Percentiles rank a stretch among this genome's conserved stretches.
Conservation (phyloP, 37 sponge, comb jelly and placozoan genomes). For the Chondrilla cf. caribensis region DNA sequence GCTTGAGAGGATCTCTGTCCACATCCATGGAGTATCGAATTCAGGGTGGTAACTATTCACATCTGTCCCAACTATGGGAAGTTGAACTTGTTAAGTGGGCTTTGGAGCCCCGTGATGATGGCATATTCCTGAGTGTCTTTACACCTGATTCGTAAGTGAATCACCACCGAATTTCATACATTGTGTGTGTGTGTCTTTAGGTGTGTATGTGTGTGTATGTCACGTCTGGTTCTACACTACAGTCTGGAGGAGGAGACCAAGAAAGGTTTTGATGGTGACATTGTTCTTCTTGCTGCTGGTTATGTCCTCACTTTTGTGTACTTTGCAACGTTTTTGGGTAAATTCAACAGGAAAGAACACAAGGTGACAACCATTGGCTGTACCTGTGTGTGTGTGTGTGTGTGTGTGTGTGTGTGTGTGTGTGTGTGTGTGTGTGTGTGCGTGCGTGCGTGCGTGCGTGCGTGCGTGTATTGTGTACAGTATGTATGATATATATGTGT, state of each 20-base stretch:
- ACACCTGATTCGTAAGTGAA: constrained; percentile 19
- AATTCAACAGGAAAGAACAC: constrained; percentile 1
- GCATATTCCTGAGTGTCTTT: neutral
- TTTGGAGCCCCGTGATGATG: neutral
- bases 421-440: constrained; percentile 12
- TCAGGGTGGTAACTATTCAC: neutral
- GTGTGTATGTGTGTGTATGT: neutral
- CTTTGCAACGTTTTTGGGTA: constrained; percentile 7
- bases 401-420: constrained; percentile 19
- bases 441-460: neutral
- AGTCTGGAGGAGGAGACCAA: constrained; percentile 5
- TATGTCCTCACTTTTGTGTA: constrained; percentile 10
- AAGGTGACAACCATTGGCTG: neutral
- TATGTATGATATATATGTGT: too few relatives aligned
- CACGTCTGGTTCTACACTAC: neutral
- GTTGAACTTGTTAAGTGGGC: neutral
- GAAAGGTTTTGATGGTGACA: constrained; percentile 7
- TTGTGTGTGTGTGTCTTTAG: neutral
- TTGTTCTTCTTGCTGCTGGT: neutral
- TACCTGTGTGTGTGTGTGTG: neutral
- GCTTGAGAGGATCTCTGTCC: neutral
- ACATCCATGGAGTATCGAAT: neutral
- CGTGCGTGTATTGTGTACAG: too few relatives aligned
- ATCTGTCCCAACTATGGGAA: neutral
- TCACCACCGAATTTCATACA: neutral